A percentile compares a stretch with the other conserved stretches of the same genome.
phyloP scores from a whole-genome alignment of 2,113 vertebrate species.

The Junco hyemalis region DNA sequence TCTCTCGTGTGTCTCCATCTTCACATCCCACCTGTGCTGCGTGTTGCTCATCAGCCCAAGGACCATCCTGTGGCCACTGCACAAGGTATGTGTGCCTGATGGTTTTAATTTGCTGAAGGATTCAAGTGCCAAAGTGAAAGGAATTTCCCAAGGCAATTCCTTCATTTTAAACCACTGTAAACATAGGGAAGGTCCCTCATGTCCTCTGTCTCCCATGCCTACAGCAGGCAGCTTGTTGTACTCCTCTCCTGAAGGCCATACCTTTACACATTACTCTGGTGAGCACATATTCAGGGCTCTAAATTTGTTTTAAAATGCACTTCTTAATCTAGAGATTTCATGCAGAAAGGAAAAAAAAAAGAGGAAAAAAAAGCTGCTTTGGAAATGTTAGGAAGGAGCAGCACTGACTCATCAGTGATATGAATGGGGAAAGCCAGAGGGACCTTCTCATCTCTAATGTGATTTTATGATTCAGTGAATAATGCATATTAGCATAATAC shows the following conservation, averaged over 20 bases:
- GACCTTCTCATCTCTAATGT: conserved; percentile 4
- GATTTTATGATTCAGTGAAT: conserved; percentile 65
- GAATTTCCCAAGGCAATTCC: not conserved
- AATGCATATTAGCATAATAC: conserved; percentile 62
- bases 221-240: not conserved
- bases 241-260: not conserved
- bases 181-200: fast-evolving
- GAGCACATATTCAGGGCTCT: not conserved
- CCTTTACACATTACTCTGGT: not conserved
- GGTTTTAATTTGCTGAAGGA: not conserved
- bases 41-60: not conserved
- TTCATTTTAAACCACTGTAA: not conserved
- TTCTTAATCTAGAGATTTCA: not conserved
- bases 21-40: not conserved
- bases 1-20: not conserved
- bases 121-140: not conserved
- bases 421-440: not conserved
- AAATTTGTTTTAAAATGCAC: not conserved
- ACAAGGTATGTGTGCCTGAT: not conserved
- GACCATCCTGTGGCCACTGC: not conserved
- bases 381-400: not conserved
- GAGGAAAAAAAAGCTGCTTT: not conserved
- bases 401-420: not conserved
- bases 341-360: not conserved
- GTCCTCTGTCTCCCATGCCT: not conserved